Evolutionary conservation across 1,140 invertebrate species (phyloP).

Genomic region (Diabrotica undecimpunctata): DNA sequence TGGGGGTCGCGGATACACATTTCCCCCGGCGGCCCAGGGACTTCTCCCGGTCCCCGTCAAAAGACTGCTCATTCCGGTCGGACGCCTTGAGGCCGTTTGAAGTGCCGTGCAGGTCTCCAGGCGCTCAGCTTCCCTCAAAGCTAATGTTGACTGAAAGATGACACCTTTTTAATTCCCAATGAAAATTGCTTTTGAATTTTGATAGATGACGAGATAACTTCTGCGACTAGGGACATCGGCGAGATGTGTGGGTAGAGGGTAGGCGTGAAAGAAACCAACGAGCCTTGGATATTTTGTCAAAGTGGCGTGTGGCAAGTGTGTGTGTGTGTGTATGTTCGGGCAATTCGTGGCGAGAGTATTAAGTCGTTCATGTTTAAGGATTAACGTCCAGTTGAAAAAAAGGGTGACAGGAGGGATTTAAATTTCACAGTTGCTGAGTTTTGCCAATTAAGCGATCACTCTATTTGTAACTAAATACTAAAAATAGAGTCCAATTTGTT

Average conservation of each 20-base stretch:
- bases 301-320: not conserved
- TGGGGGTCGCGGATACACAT: constrained; percentile 23
- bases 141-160: constrained; percentile 38
- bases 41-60: constrained; percentile 17
- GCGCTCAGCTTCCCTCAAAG: constrained; percentile 17
- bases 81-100: constrained; percentile 32
- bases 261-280: not conserved
- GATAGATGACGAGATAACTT: constrained; percentile 37
- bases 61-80: constrained; percentile 30
- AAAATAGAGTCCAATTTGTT: no score
- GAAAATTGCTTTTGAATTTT: constrained; percentile 42
- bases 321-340: no score
- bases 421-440: no score
- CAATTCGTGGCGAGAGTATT: no score
- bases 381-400: no score
- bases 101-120: constrained; percentile 29
- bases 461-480: no score
- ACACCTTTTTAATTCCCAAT: constrained; percentile 44
- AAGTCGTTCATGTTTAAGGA: no score
- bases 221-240: constrained; percentile 5
- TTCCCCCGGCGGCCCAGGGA: constrained; percentile 10
- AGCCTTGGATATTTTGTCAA: not conserved
- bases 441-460: no score
- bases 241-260: not conserved
- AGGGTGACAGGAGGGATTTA: no score